Evolutionary conservation across 2,113 vertebrate species (phyloP), one percentile per base, ranked within the genome.

Genomic region (Grantiella picta): DNA sequence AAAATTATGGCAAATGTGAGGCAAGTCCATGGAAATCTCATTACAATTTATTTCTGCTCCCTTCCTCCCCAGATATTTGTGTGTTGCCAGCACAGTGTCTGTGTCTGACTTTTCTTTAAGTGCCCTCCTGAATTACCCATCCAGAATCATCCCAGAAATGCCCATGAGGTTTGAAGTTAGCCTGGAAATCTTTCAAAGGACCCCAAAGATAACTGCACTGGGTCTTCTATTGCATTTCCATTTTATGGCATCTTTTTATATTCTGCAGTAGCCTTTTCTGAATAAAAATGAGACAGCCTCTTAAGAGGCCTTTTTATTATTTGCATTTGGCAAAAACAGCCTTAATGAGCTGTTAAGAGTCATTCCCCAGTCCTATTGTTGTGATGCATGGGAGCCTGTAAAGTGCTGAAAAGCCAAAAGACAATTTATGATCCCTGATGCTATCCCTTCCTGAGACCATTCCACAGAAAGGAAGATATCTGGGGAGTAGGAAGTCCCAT

Each of bases 321-420:
- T 97, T 97, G 97, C 98, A 97, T 98, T 97, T 97, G 98, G 96
- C 96, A 97, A 97, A 98, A 98, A 76, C 97, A 96, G 73, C 97
- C 97, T 97, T 98, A 97, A 98, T 97, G 98, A 98, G 98, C 97
- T 98, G 98, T 98, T 97, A 97, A 98, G 96, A 98, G 96, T 89
- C 95, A 94, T 86, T 91, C 95, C 81, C 69, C 94, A 81, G 59
- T 40, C 91, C 97, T 54, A 98, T 97, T 98, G 98, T 97, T 95
- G 94, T 68, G 33, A 94, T 95, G 94, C 97, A 95, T 93, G 95
- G 96, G 97, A 96, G 95, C 97, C 96, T 97, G 92, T 97, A 97
- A 98, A 98, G 92, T 78, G 95, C 92, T 98, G 97, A 97, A 97
- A 98, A 97, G 97, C 94, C 95, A 90, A 91, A 87, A 92, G 97